Evolutionary conservation across 2,113 vertebrate genomes (phyloP).

Genomic region (Calypte anna): DNA sequence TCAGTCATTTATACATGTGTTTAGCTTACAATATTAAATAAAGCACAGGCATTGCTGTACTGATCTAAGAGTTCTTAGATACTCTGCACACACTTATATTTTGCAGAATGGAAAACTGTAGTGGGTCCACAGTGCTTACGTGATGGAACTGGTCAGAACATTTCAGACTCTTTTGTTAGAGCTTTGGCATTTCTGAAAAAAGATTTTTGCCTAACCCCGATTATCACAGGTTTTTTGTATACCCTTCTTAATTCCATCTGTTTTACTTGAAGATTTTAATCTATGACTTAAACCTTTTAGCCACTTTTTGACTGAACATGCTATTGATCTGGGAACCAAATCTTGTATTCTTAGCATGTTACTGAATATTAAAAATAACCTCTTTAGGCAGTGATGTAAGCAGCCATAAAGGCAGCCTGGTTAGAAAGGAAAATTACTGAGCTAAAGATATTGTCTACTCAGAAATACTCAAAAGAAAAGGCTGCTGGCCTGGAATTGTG

Average conservation of each 20-base stretch:
- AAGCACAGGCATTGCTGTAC: fast-evolving
- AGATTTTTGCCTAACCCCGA: neutral
- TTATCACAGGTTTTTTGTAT: neutral
- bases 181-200: neutral
- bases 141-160: neutral
- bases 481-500: fast-evolving
- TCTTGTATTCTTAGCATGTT: neutral
- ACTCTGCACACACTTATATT: neutral
- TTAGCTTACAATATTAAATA: neutral
- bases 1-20: neutral
- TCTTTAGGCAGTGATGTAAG: neutral
- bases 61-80: neutral
- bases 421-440: neutral
- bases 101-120: neutral
- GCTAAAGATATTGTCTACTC: neutral
- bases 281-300: neutral
- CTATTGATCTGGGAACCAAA: neutral
- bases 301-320: neutral
- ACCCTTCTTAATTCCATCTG: neutral
- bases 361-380: neutral
- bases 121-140: neutral
- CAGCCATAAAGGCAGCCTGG: neutral
- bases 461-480: neutral
- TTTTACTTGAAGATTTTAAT: neutral
- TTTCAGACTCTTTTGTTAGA: neutral